Evolutionary conservation across 1,140 invertebrate genomes (phyloP), one percentile per base, ranked within the genome.

Genomic region (Varroa destructor): DNA sequence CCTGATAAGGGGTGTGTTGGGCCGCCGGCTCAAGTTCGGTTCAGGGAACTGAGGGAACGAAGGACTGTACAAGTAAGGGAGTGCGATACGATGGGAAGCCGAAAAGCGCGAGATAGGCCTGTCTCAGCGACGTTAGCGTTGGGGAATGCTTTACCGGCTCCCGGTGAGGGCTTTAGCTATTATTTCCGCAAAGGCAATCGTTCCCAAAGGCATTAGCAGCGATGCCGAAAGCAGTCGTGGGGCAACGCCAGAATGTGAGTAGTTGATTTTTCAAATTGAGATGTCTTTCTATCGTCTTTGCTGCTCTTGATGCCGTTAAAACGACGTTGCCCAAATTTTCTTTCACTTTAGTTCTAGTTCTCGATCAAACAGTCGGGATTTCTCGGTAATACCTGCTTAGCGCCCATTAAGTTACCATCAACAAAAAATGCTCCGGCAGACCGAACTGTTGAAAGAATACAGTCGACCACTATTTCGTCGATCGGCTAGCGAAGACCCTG

Each of bases 141-240:
- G 55, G 55, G n/a, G 55, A 56, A 56, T 12, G 55, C 10, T 12
- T n/a, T n/a, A 56, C 10, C 10, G 55, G 55, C 10, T 12, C 10
- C 4, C 3, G 42, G 12, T 6, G 57, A 40, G 14, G 25, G 25
- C 25, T 25, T 25, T 40, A 37, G 37, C 61, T 40, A 67, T 67
- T 67, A 46, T 40, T 40, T 40, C 36, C 40, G 46, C 12, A 40
- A 67, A 40, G 46, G 61, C 40, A 67, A 67, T 67, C 61, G 61
- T 37, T 67, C 61, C 61, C 61, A 37, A 67, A 67, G 61, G 61
- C 61, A 67, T 67, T 67, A 46, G 61, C 61, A 67, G 61, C 61
- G 12, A 67, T 43, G 46, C 40, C 46, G 61, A 67, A 14, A 67
- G 61, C 40, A 67, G 40, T 12, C 10, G 12, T 14, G 61, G 8